Base-by-base conservation (phyloP, 2,113 vertebrate species). In the Ctenodactylus gundi region DNA sequence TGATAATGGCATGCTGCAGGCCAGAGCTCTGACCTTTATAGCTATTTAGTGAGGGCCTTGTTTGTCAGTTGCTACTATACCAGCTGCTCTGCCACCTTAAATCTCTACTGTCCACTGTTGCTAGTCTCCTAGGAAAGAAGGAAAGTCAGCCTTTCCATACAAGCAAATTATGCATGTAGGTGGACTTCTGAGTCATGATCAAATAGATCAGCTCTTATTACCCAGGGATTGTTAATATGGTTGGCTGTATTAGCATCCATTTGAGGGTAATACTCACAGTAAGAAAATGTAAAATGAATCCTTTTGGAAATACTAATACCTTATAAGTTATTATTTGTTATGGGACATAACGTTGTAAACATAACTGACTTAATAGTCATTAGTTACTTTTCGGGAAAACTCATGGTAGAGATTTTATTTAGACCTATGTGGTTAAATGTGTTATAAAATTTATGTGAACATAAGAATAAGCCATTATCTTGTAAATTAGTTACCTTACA, bases 221-320 rank as follows among this genome's bases (percentile, higher is more conserved):
- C 57, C 23, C 23, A 55, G 72, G 60, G 14, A 65, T 23, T 51
- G 10, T 44, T 81, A 44, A 64, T 62, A 39, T 85, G 44, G 46
- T 75, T 80, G 27, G 3, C 80, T 85, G 23, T 44, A 67, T 57
- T 29, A 78, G 11, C 39, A 58, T 46, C 90, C 87, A 65, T 41
- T 90, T 90, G 29, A 94, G 84, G 44, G 25, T 88, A 70, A 85
- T 34, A 88, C 65, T 44, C 51, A 21, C 25, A 85, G 12, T 80
- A 90, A 88, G 80, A 80, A 68, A 65, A 17, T 87, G 4, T n/a
- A 55, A 90, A 73, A 55, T 20, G 10, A 64, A 11, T 23, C 31
- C 62, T 91, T 86, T 88, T 68, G 31, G 53, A 92, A 86, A 95
- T 77, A 72, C 51, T 82, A 62, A 14, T 62, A 65, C 39, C 88